Percentiles rank a stretch among this genome's conserved stretches.
Conservation (phyloP, 2,113 vertebrate genomes). For the Ciconia stormi region DNA sequence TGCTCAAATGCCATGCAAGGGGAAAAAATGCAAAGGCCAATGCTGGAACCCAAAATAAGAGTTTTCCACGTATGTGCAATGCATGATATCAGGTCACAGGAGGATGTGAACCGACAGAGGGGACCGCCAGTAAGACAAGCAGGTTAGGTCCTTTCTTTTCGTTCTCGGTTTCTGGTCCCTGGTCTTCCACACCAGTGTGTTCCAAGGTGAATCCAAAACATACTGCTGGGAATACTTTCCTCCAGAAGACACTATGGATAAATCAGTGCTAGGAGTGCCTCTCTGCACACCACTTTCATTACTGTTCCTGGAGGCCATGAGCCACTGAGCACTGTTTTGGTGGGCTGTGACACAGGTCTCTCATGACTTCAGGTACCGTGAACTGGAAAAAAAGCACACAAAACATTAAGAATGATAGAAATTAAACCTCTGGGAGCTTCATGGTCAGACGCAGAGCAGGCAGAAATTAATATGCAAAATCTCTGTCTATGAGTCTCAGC, state of each 20-base stretch:
- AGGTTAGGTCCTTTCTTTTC: not conserved
- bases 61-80: not conserved
- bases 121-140: not conserved
- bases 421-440: not conserved
- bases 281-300: not conserved
- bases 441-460: not conserved
- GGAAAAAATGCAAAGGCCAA: not conserved
- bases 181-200: not conserved
- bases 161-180: not conserved
- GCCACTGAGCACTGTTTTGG: not conserved
- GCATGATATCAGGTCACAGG: not conserved
- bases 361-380: not conserved
- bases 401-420: not conserved
- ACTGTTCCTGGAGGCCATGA: not conserved
- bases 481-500: not conserved
- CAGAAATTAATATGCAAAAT: not conserved
- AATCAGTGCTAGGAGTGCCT: not conserved
- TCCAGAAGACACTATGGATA: not conserved
- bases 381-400: not conserved
- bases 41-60: not conserved
- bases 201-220: not conserved
- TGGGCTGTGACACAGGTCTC: not conserved
- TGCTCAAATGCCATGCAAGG: not conserved
- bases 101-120: fast-evolving
- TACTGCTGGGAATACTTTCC: not conserved